A percentile compares a stretch with the other conserved stretches of the same genome.
Evolutionary conservation across 2,797 vertebrate genomes (phyloP).

Genomic region (Cossypha caffra): DNA sequence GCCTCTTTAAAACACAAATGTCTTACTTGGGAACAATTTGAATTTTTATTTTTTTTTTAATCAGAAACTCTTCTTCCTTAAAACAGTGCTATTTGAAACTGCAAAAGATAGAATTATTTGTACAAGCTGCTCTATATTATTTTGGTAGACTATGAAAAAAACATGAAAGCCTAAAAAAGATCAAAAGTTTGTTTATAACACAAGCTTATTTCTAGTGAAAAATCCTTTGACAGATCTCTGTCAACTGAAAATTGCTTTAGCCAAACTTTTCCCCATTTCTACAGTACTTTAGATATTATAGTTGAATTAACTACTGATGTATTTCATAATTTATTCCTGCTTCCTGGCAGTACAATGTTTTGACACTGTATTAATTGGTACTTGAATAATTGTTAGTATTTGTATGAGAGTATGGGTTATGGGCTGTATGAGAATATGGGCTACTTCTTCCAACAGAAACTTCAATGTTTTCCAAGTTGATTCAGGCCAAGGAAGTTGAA

Average conservation of each 20-base stretch:
- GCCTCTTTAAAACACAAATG: conserved; percentile 17
- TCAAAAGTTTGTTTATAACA: conserved; percentile 53
- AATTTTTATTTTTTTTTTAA: neutral
- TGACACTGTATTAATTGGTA: neutral
- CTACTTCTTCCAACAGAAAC: neutral
- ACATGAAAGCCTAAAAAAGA: conserved; percentile 46
- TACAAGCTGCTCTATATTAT: conserved; percentile 4
- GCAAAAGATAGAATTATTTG: neutral
- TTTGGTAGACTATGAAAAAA: conserved; percentile 34
- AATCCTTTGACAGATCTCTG: conserved; percentile 7
- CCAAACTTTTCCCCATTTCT: neutral
- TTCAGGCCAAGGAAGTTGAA: neutral
- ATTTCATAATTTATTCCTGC: neutral
- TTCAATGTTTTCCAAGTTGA: neutral
- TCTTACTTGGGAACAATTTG: neutral
- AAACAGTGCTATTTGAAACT: neutral
- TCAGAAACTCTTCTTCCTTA: neutral
- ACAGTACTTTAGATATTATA: neutral
- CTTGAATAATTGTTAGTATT: neutral
- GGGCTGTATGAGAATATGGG: neutral
- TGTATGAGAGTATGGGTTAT: neutral
- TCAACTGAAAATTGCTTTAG: neutral
- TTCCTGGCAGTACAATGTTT: neutral
- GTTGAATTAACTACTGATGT: neutral
- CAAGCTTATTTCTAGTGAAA: neutral